A percentile compares a stretch with the other conserved stretches of the same genome.
These are phyloP conservation scores for Caenorhabditis japonica DNA, from an alignment of 2,888 invertebrate genomes.

Conservation along the genomic window DNA sequence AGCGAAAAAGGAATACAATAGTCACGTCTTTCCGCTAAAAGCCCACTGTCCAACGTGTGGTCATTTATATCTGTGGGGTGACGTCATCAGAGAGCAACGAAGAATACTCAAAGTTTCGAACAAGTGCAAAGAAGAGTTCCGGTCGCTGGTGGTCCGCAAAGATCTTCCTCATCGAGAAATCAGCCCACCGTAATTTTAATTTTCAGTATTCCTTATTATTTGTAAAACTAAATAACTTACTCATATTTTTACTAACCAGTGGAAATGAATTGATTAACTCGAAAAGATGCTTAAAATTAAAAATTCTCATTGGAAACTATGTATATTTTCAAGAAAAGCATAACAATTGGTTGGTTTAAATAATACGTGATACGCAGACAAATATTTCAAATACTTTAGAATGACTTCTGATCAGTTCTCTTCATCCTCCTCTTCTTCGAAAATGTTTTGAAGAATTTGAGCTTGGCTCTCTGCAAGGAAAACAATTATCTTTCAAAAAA, in stretches of 20 bases:
- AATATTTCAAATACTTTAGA: too few species aligned
- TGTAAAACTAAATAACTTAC: too few species aligned
- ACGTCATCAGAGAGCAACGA: conserved; percentile 71
- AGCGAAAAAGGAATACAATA: conserved; percentile 16
- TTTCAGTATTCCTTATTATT: too few species aligned
- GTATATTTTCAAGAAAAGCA: too few species aligned
- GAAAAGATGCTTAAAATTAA: too few species aligned
- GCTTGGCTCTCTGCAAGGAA: conserved; percentile 21
- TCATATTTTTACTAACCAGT: too few species aligned
- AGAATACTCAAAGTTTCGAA: conserved; percentile 42
- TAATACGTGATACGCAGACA: too few species aligned
- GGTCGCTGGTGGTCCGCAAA: conserved; percentile 17
- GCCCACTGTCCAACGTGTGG: conserved; percentile 64
- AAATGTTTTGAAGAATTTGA: conserved; percentile 15
- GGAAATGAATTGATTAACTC: too few species aligned
- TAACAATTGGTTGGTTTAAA: too few species aligned
- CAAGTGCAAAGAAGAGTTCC: conserved; percentile 28
- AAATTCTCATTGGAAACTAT: too few species aligned
- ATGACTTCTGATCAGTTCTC: background rate
- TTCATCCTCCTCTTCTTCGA: conserved; percentile 29
- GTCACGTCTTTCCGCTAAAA: conserved; percentile 42
- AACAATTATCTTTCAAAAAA: too few species aligned
- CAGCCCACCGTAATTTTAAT: conserved; percentile 8
- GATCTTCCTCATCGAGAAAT: conserved; percentile 26
- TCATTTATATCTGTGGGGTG: conserved; percentile 69